phyloP scores from a whole-genome alignment of 30 jellyfish, hydroid and myxozoan species.

The Aurelia sp. region DNA sequence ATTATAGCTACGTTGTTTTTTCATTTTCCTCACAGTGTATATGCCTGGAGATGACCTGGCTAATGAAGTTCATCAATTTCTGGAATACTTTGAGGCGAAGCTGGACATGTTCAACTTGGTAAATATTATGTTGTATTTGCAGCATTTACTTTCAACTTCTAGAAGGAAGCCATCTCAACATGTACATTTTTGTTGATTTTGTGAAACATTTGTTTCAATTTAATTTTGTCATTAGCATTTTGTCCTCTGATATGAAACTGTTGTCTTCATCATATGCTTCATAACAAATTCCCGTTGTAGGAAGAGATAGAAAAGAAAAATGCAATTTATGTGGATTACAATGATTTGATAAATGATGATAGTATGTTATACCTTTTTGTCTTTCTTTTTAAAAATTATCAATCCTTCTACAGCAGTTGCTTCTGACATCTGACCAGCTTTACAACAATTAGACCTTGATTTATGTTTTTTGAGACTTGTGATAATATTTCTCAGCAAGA shows the following conservation, averaged over 20 bases:
- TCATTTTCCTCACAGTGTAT: background rate
- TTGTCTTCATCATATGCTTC: background rate
- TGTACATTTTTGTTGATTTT: no score
- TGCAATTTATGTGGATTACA: slow-evolving; percentile 68
- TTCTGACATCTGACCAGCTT: no score
- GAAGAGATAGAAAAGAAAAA: slow-evolving; percentile 77
- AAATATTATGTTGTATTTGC: background rate
- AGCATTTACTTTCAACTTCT: no score
- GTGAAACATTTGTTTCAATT: background rate
- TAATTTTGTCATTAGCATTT: background rate
- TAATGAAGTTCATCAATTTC: slow-evolving; percentile 23
- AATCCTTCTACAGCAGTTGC: no score
- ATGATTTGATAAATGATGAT: slow-evolving; percentile 53
- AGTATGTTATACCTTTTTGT: slow-evolving; percentile 18
- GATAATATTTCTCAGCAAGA: no score
- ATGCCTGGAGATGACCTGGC: slow-evolving; percentile 50
- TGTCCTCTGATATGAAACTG: background rate
- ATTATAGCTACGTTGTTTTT: no score
- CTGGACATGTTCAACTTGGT: slow-evolving; percentile 34
- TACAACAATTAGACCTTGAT: no score
- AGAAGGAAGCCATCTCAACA: no score
- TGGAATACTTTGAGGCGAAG: slow-evolving; percentile 13
- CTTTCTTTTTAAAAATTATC: background rate
- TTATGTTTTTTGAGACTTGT: no score
- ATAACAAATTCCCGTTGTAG: slow-evolving; percentile 17